phyloP scores from a whole-genome alignment of 2,113 vertebrate genomes.

The Pipa parva region DNA sequence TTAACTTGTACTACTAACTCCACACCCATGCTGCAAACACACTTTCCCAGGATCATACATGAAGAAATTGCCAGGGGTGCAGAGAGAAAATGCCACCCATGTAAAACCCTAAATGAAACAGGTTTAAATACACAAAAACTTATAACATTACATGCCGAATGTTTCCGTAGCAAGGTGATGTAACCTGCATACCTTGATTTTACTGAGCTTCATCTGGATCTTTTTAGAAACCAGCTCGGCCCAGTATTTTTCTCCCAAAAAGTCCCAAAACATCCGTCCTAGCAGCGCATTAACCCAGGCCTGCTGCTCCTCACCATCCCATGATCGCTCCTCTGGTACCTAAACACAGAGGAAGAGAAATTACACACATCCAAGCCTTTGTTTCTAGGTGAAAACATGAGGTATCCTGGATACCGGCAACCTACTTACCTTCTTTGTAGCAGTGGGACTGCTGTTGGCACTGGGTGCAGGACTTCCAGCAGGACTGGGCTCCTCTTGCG shows the following conservation, averaged over 20 bases:
- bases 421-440: constrained; percentile 78
- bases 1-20: too few relatives aligned
- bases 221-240: constrained; percentile 93
- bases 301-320: constrained; percentile 70
- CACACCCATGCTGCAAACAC: too few relatives aligned
- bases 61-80: too few relatives aligned
- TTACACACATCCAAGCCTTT: too few relatives aligned
- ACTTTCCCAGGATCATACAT: too few relatives aligned
- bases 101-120: too few relatives aligned
- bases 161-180: background rate
- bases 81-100: too few relatives aligned
- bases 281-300: constrained; percentile 94
- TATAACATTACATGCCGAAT: background rate
- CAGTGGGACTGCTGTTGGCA: constrained; percentile 83
- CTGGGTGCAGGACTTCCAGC: constrained; percentile 73
- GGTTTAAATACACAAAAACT: background rate
- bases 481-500: constrained; percentile 68
- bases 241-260: constrained; percentile 96
- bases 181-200: constrained; percentile 81
- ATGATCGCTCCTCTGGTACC: constrained; percentile 61
- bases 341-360: constrained; percentile 52
- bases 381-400: too few relatives aligned
- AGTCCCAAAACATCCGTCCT: constrained; percentile 96
- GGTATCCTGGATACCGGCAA: too few relatives aligned
- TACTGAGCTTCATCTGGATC: constrained; percentile 99